Conservation (phyloP, 2,888 invertebrate genomes). For the Muscina levida region DNA sequence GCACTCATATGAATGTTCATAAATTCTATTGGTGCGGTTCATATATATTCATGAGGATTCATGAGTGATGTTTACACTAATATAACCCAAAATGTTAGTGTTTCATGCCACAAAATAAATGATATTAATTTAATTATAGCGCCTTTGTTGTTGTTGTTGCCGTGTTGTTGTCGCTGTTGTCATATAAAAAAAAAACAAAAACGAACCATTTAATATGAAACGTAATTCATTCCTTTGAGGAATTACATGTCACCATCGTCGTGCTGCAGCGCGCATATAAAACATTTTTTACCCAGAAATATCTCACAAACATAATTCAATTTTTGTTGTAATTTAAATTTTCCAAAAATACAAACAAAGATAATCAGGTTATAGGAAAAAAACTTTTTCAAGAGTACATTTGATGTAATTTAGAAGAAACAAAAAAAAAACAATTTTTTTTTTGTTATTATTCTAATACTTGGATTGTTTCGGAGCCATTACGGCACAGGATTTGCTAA, state of each 20-base stretch:
- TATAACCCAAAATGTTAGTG: slow-evolving; percentile 51
- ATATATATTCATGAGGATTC: slow-evolving; percentile 20
- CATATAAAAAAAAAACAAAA: slow-evolving; percentile 22
- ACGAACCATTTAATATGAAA: slow-evolving; percentile 28
- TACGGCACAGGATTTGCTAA: no score
- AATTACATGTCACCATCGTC: background rate
- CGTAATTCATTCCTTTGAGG: slow-evolving; percentile 12
- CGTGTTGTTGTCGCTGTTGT: background rate
- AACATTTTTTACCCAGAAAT: background rate
- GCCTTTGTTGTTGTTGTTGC: background rate
- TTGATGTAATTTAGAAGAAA: no score
- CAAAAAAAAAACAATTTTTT: no score
- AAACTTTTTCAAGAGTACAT: no score
- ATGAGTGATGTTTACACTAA: slow-evolving; percentile 64
- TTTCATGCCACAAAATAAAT: slow-evolving; percentile 64
- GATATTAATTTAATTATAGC: slow-evolving; percentile 64
- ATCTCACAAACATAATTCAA: slow-evolving; percentile 3
- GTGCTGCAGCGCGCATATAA: background rate
- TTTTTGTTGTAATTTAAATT: background rate
- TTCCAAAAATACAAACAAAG: no score
- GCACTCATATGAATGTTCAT: slow-evolving; percentile 55
- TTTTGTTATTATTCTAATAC: no score
- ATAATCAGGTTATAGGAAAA: no score
- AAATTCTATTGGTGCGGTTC: slow-evolving; percentile 21
- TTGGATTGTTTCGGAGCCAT: no score